Conservation (phyloP, 92 coral and sea anemone species). For the Porites evermanni region DNA sequence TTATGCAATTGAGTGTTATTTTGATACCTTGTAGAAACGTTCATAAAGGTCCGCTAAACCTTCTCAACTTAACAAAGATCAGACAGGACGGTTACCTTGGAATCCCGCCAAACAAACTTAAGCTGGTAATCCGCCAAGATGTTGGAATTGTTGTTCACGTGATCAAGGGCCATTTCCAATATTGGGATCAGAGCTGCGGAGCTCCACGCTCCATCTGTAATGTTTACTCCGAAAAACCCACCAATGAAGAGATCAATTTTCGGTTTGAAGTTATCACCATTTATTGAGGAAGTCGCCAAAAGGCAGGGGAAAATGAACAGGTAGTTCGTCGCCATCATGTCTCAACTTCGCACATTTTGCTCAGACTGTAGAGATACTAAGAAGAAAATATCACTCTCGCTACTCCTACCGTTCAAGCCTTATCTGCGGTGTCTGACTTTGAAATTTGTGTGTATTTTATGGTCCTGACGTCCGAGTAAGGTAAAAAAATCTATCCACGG, state of each 20-base stretch:
- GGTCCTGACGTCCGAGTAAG: too few relatives aligned
- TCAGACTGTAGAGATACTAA: neutral
- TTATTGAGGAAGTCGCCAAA: neutral
- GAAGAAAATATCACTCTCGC: neutral
- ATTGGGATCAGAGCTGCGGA: conserved; percentile 56
- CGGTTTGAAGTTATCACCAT: neutral
- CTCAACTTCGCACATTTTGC: neutral
- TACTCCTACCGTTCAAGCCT: neutral
- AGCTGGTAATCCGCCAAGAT: conserved; percentile 60
- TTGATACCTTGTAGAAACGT: neutral
- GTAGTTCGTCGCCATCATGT: neutral
- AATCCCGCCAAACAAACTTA: conserved; percentile 70
- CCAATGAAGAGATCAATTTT: conserved; percentile 62
- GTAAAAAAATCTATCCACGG: too few relatives aligned
- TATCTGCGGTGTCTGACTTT: neutral
- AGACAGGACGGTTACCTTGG: conserved; percentile 46
- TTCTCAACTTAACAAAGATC: too few relatives aligned
- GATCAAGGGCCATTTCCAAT: conserved; percentile 76
- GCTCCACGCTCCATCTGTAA: conserved; percentile 69
- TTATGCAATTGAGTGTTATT: neutral
- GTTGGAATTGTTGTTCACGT: conserved; percentile 68
- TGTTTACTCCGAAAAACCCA: conserved; percentile 69
- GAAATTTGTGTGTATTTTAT: neutral
- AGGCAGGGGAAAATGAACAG: neutral
- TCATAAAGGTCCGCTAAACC: neutral